A percentile compares a stretch with the other conserved stretches of the same genome.
Conservation (phyloP, 2,797 vertebrate species). For the Ispidina picta region DNA sequence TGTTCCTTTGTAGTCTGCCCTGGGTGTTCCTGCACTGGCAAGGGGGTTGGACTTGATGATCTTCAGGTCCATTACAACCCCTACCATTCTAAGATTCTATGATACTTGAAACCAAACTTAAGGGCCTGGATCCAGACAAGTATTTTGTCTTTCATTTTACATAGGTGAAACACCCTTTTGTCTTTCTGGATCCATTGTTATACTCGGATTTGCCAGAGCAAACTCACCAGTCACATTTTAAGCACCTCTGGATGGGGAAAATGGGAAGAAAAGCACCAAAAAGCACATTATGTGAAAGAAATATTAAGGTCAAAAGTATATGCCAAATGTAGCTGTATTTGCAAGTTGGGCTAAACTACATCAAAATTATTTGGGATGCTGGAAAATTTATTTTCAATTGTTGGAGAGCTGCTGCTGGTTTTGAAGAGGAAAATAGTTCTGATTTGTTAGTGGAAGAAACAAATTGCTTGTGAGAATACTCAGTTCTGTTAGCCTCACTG, state of each 20-base stretch:
- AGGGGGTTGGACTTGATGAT: no score
- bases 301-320: background rate
- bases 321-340: background rate
- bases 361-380: background rate
- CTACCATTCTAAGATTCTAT: no score
- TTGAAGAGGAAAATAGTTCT: slow-evolving; percentile 13
- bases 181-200: background rate
- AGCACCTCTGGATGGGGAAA: background rate
- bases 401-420: background rate
- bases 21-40: no score
- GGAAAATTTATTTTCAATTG: background rate
- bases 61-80: no score
- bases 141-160: background rate
- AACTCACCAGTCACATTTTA: background rate
- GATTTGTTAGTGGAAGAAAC: background rate
- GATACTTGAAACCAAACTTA: background rate
- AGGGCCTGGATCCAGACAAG: background rate
- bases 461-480: background rate
- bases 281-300: background rate
- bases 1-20: no score
- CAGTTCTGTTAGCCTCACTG: background rate
- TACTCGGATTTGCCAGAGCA: background rate
- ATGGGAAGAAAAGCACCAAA: background rate
- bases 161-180: background rate
- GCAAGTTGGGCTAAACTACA: background rate